A percentile compares a stretch with the other conserved stretches of the same genome.
Conservation (phyloP, 2,888 invertebrate species). For the Colletes collaris region DNA sequence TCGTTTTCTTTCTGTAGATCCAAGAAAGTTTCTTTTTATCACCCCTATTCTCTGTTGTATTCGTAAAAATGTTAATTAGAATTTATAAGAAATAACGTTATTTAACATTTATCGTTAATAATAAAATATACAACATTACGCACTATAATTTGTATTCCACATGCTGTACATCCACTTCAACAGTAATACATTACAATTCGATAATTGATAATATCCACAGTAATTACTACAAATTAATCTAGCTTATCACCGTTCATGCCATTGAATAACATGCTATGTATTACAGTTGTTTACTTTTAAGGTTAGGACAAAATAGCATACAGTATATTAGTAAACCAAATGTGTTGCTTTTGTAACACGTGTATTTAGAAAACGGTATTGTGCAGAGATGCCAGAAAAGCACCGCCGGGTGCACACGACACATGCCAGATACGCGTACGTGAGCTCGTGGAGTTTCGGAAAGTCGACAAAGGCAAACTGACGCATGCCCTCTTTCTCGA, state of each 20-base stretch:
- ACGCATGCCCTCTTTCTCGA: too few species aligned
- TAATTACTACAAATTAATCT: conserved; percentile 4
- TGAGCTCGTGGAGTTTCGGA: too few species aligned
- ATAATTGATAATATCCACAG: conserved; percentile 1
- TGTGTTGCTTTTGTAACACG: too few species aligned
- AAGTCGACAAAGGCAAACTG: too few species aligned
- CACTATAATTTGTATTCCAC: conserved; percentile 29
- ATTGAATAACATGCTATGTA: background rate
- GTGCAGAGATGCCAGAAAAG: too few species aligned
- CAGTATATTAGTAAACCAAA: too few species aligned
- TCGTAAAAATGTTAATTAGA: conserved; percentile 7
- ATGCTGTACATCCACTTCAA: conserved; percentile 11
- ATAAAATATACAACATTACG: background rate
- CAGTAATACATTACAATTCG: background rate
- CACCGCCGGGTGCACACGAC: too few species aligned
- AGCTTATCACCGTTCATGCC: background rate
- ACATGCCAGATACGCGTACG: too few species aligned
- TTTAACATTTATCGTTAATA: background rate
- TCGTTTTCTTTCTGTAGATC: conserved; percentile 75
- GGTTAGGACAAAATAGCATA: conserved; percentile 27
- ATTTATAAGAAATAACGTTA: background rate
- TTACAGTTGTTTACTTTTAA: conserved; percentile 36
- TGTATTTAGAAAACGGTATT: too few species aligned
- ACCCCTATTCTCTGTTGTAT: conserved; percentile 34
- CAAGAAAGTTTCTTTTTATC: conserved; percentile 73